These are phyloP conservation scores for Drosophila mimica DNA, from an alignment of 2,888 invertebrate species.

Conservation along the genomic window DNA sequence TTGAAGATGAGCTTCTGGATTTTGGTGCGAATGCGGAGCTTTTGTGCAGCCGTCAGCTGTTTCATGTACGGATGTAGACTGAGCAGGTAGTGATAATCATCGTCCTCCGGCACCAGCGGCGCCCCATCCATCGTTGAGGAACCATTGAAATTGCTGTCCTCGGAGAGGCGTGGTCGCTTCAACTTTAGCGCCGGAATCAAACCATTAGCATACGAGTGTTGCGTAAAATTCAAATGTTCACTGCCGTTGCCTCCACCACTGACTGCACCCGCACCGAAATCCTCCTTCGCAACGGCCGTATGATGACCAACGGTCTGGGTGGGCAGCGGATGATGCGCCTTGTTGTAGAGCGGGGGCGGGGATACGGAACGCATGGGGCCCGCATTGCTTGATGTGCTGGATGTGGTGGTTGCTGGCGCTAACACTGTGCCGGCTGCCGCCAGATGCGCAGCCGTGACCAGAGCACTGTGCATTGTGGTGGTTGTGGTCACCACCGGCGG, in stretches of 20 bases:
- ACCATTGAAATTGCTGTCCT: constrained; percentile 84
- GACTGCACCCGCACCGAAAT: constrained; percentile 47
- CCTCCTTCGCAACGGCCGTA: constrained; percentile 72
- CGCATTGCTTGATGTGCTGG: constrained; percentile 50
- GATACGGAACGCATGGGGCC: constrained; percentile 76
- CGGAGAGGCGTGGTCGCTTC: constrained; percentile 83
- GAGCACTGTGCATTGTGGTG: constrained; percentile 51
- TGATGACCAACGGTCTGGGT: constrained; percentile 60
- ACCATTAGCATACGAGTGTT: constrained; percentile 82
- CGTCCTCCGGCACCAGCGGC: constrained; percentile 83
- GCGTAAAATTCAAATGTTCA: constrained; percentile 82
- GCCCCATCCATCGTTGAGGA: constrained; percentile 83
- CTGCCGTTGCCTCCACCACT: constrained; percentile 23
- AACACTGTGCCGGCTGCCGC: constrained; percentile 61
- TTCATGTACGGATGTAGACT: constrained; percentile 85
- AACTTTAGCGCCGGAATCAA: constrained; percentile 82
- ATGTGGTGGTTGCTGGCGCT: constrained; percentile 65
- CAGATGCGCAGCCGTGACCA: constrained; percentile 48
- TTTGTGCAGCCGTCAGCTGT: constrained; percentile 84
- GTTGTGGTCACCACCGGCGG: constrained; percentile 67
- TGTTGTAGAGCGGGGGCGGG: constrained; percentile 82
- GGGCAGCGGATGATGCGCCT: constrained; percentile 81
- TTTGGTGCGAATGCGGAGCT: constrained; percentile 84
- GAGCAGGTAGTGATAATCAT: constrained; percentile 84
- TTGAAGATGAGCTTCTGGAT: constrained; percentile 85